Base-by-base conservation (phyloP, 2,888 invertebrate genomes). In the Perdita meconis region DNA sequence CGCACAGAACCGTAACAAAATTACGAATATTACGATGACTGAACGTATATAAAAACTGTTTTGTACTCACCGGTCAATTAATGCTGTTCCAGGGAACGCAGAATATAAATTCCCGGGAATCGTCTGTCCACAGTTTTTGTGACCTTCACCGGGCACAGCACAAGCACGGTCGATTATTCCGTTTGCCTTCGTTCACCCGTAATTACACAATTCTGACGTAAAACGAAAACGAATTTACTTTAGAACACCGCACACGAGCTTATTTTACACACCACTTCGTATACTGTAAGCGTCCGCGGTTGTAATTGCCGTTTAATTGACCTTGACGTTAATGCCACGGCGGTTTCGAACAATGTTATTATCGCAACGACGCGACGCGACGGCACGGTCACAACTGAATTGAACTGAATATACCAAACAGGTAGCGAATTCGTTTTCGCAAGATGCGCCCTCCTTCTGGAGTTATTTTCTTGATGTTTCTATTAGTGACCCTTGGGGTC, bases 321-420 rank as follows among this genome's bases (percentile, higher is more conserved):
- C 19, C 1, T 47, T 22, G 6, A 12, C 2, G 16, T 47, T 44
- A 44, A 44, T 19, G 19, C 19, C 19, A 16, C 8, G 10, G 44
- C 10, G 19, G 19, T 22, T 10, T 19, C 19, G 10, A 47, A 22
- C 22, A 19, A 16, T 16, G 47, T 3, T 12, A 10, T 47, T 47
- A 47, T 47, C 47, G 47, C 22, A 10, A 16, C 47, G 47, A 47
- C 47, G n/a, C n/a, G n/a, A n/a, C n/a, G n/a, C n/a, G n/a, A n/a
- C n/a, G n/a, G n/a, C n/a, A n/a, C n/a, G n/a, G n/a, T n/a, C n/a
- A n/a, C 10, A 19, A 19, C 22, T 19, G 47, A 47, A 4, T 13
- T 12, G 24, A 51, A 51, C 51, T 24, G 51, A 24, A 51, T 24
- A 6, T 24, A n/a, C n/a, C 51, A 51, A 51, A 12, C 12, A 47